These are phyloP conservation scores for Aproaerema taeniolella DNA, from an alignment of 2,888 invertebrate genomes.

Conservation along the genomic window DNA sequence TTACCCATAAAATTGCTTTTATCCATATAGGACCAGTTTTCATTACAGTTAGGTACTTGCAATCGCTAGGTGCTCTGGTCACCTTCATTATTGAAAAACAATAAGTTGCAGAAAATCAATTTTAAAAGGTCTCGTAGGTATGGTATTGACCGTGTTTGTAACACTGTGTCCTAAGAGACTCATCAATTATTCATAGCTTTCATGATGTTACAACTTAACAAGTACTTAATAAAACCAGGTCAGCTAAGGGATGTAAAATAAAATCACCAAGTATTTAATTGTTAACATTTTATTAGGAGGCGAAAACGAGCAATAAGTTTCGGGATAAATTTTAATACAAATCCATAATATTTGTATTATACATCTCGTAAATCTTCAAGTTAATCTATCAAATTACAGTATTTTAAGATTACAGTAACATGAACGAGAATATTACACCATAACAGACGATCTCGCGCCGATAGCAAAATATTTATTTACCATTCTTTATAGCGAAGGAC, in stretches of 20 bases:
- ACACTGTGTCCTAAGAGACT: too few species aligned
- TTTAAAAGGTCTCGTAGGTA: too few species aligned
- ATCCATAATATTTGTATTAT: conserved; percentile 68
- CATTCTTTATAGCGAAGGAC: background rate
- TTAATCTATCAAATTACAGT: conserved; percentile 69
- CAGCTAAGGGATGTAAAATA: background rate
- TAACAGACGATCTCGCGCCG: conserved; percentile 54
- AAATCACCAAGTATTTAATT: conserved; percentile 35
- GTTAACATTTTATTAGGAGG: conserved; percentile 78
- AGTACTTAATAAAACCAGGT: too few species aligned
- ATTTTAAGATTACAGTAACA: conserved; percentile 72
- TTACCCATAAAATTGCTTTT: too few species aligned
- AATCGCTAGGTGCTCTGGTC: too few species aligned
- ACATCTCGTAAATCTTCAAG: conserved; percentile 69
- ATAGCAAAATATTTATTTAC: conserved; percentile 40
- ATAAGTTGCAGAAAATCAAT: too few species aligned
- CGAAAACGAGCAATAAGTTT: conserved; percentile 77
- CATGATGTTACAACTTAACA: too few species aligned
- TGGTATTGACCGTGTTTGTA: too few species aligned
- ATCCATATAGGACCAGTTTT: too few species aligned
- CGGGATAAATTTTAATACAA: conserved; percentile 72
- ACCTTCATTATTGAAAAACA: too few species aligned
- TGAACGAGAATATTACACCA: conserved; percentile 68
- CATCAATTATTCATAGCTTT: too few species aligned
- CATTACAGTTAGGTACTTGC: too few species aligned